Evolutionary conservation across 1,140 invertebrate species (phyloP).

Genomic region (Drosophila ananassae): DNA sequence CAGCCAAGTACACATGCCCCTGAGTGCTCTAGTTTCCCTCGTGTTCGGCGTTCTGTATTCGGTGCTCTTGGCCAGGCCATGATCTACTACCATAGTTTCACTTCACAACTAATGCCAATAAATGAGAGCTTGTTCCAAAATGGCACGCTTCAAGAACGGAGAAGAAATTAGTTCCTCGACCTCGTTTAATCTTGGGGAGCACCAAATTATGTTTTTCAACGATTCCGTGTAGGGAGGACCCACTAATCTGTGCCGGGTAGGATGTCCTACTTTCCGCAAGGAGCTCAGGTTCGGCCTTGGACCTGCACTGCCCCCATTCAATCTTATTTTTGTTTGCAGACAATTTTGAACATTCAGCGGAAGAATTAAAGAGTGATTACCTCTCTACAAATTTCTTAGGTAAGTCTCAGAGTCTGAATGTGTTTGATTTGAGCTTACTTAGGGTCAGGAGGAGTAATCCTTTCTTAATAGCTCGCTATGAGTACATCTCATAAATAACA

Average conservation of each 20-base stretch:
- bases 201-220: too few relatives aligned
- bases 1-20: slow-evolving; percentile 62
- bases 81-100: slow-evolving; percentile 74
- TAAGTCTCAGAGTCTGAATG: too few relatives aligned
- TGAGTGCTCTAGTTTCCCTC: slow-evolving; percentile 62
- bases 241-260: slow-evolving; percentile 58
- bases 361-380: background rate
- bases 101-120: background rate
- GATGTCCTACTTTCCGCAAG: slow-evolving; percentile 70
- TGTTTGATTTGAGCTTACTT: too few relatives aligned
- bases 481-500: too few relatives aligned
- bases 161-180: background rate
- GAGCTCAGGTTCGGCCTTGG: slow-evolving; percentile 79
- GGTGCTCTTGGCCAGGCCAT: slow-evolving; percentile 61
- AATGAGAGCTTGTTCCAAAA: background rate
- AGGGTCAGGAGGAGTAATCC: too few relatives aligned
- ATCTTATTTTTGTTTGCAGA: slow-evolving; percentile 8
- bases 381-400: background rate
- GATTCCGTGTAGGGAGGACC: background rate
- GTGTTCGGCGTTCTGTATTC: slow-evolving; percentile 14
- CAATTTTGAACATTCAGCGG: too few relatives aligned
- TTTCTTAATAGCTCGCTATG: too few relatives aligned
- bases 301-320: slow-evolving; percentile 61
- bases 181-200: too few relatives aligned
- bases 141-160: slow-evolving; percentile 1